Evolutionary conservation across 2,113 vertebrate genomes (phyloP).

Genomic region (Coryphaenoides rupestris): DNA sequence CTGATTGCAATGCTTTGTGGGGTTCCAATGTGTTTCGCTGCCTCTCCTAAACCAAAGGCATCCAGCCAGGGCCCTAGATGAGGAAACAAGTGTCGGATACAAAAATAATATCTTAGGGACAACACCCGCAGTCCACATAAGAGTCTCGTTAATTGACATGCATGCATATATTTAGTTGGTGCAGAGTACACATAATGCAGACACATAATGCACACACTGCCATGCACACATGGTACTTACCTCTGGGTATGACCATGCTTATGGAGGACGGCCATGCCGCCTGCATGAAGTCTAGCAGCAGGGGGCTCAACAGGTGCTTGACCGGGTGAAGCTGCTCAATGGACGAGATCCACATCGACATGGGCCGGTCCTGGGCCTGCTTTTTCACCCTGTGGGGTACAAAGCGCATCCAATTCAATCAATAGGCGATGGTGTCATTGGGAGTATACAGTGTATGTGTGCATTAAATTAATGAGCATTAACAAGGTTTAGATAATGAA

Average conservation of each 20-base stretch:
- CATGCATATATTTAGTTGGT: not conserved
- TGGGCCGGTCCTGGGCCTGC: constrained; percentile 85
- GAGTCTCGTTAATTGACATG: not conserved
- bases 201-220: not conserved
- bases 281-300: constrained; percentile 88
- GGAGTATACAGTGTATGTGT: not conserved
- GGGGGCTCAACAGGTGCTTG: constrained; percentile 77
- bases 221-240: constrained; percentile 50
- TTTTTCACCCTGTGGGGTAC: constrained; percentile 79
- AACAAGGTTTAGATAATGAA: not conserved
- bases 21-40: constrained; percentile 83
- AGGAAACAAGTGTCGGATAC: constrained; percentile 22
- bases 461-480: not conserved
- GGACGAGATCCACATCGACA: constrained; percentile 89
- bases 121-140: not conserved
- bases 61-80: constrained; percentile 82
- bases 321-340: constrained; percentile 82
- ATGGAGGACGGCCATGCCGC: constrained; percentile 89
- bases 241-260: constrained; percentile 85
- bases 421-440: not conserved
- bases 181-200: not conserved
- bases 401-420: constrained; percentile 2
- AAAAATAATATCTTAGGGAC: not conserved
- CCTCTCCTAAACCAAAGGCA: constrained; percentile 80
- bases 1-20: constrained; percentile 84